Evolutionary conservation across 2,113 vertebrate species (phyloP).

Genomic region (Psephotus haematonotus): DNA sequence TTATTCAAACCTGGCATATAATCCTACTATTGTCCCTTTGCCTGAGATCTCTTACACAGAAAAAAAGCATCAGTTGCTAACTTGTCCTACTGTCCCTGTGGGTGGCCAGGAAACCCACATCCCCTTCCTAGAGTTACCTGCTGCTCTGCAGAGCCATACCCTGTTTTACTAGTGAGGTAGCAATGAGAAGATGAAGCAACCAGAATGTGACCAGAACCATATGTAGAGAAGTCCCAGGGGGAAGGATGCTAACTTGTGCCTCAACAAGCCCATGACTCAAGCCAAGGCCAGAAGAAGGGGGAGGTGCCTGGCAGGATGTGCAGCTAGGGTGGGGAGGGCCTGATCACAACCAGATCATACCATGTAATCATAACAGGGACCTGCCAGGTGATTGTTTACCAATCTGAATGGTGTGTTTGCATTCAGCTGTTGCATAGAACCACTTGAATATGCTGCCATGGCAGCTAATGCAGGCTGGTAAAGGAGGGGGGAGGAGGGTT

Average conservation of each 20-base stretch:
- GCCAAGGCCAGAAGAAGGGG: not conserved
- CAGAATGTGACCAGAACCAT: not conserved
- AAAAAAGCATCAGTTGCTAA: not conserved
- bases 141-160: not conserved
- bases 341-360: not conserved
- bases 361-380: not conserved
- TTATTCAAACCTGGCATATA: not conserved
- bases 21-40: not conserved
- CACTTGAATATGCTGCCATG: constrained; percentile 7
- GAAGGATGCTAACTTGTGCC: not conserved
- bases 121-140: not conserved
- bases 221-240: not conserved
- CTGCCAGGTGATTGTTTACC: constrained; percentile 36
- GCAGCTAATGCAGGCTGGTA: constrained; percentile 34
- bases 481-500: not conserved
- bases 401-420: constrained; percentile 4
- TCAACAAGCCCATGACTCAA: not conserved
- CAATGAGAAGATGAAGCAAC: not conserved
- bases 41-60: not conserved
- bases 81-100: not conserved
- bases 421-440: not conserved
- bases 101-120: not conserved
- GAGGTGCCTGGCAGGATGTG: not conserved
- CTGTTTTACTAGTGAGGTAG: not conserved
- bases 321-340: not conserved